Percentiles rank a stretch among this genome's conserved stretches.
Conservation (phyloP, 2,797 vertebrate species). For the Amphiprion clarkii region DNA sequence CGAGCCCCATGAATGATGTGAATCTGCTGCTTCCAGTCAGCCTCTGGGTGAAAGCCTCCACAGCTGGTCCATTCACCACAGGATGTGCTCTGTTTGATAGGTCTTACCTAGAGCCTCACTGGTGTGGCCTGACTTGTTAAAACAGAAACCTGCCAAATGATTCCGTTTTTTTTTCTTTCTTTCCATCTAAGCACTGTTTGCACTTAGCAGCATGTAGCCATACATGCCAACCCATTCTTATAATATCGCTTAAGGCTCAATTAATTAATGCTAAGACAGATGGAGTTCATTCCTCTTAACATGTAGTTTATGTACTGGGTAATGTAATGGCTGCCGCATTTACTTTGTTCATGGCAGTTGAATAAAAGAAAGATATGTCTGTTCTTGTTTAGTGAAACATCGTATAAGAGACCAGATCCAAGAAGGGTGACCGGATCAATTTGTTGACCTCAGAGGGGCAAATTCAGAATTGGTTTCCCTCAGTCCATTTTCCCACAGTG, state of each 20-base stretch:
- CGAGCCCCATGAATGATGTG: slow-evolving; percentile 26
- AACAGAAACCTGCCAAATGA: slow-evolving; percentile 19
- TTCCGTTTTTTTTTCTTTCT: slow-evolving; percentile 22
- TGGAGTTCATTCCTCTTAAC: background rate
- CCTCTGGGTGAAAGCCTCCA: slow-evolving; percentile 22
- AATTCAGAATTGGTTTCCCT: slow-evolving; percentile 69
- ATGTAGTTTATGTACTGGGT: background rate
- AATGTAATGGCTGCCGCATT: background rate
- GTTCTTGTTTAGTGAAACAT: slow-evolving; percentile 43
- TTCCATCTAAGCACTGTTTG: background rate
- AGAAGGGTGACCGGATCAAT: slow-evolving; percentile 56
- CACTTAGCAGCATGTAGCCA: background rate
- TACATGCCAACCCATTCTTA: background rate
- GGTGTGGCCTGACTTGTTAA: slow-evolving; percentile 25
- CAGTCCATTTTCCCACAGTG: slow-evolving; percentile 68
- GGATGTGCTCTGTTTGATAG: slow-evolving; percentile 17
- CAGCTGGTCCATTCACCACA: slow-evolving; percentile 22
- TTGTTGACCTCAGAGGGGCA: slow-evolving; percentile 66
- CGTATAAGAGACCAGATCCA: slow-evolving; percentile 9
- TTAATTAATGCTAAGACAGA: no score
- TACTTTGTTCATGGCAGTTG: background rate
- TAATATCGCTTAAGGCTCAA: background rate
- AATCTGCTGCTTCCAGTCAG: slow-evolving; percentile 28
- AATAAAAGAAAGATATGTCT: slow-evolving; percentile 12
- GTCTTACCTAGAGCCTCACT: slow-evolving; percentile 22